Conservation (phyloP, 2,113 vertebrate species). For the Electrona antarctica region DNA sequence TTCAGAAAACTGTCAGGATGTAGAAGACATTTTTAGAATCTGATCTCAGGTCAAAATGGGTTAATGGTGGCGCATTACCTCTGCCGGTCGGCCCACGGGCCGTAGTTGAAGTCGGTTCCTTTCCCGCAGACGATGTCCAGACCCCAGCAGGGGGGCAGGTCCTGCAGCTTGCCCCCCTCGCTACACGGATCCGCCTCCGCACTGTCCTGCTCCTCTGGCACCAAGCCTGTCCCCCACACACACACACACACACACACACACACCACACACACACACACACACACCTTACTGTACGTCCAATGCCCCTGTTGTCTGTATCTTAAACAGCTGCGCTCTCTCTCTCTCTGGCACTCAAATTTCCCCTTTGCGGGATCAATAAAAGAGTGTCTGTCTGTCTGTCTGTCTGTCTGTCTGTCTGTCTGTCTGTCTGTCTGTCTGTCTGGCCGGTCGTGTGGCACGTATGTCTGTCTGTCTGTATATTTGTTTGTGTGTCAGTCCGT, state of each 20-base stretch:
- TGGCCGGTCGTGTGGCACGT: too few relatives aligned
- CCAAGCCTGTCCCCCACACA: constrained; percentile 81
- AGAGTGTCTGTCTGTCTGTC: not conserved
- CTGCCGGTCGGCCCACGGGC: constrained; percentile 97
- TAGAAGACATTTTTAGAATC: too few relatives aligned
- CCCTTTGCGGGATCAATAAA: too few relatives aligned
- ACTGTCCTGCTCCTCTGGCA: constrained; percentile 89
- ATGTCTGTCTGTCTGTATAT: too few relatives aligned
- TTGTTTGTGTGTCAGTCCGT: too few relatives aligned
- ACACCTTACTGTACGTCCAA: not conserved
- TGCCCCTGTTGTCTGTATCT: too few relatives aligned
- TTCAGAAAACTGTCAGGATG: too few relatives aligned
- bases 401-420: not conserved
- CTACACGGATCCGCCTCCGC: constrained; percentile 84
- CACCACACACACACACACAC: not conserved
- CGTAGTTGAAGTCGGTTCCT: constrained; percentile 98
- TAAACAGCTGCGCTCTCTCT: too few relatives aligned
- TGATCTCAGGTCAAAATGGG: too few relatives aligned
- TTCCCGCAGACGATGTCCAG: constrained; percentile 98
- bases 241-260: constrained; percentile 1
- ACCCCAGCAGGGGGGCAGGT: constrained; percentile 96
- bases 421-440: too few relatives aligned
- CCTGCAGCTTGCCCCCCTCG: constrained; percentile 92
- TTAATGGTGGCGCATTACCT: constrained; percentile 83
- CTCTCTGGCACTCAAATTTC: too few relatives aligned